Base-by-base conservation (phyloP, 2,888 invertebrate genomes). In the Microplitis manilae region DNA sequence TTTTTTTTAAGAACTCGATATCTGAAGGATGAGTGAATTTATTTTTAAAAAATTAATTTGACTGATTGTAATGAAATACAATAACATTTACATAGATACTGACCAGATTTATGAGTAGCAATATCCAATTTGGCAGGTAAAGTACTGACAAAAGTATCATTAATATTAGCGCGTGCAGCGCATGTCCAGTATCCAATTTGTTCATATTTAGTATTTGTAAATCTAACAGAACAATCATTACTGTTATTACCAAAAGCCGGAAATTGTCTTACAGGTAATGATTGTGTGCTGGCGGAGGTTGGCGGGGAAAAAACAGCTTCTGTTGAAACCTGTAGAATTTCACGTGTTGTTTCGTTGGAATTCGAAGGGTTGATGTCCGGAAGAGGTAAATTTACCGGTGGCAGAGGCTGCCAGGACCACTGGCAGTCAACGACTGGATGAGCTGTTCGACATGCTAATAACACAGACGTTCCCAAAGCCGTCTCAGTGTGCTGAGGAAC, bases 171-270 rank as follows among this genome's bases (percentile, higher is more conserved):
- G 79, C 89, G 83, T n/a, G 87, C 90, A 9, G 89, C 89, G 79
- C 90, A 90, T 65, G 85, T 87, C 90, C 90, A 90, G 76, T 88
- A 87, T 79, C 90, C 90, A 77, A 86, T 86, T 79, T 90, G 89
- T 77, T 90, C 89, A 79, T 88, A 84, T 81, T 87, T 86, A 68
- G 86, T 85, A 79, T 87, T 88, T 39, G 86, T 87, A 82, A 90
- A 89, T 80, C 88, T 83, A 38, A 90, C 89, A 73, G 89, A 90
- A 83, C 90, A 90, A 79, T 90, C 89, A 81, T 89, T 89, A 79
- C 87, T 88, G 77, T 86, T 85, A 80, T 88, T 89, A 50, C 90
- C 90, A 80, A 89, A 90, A 50, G 90, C 89, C 73, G 88, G 85
- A 82, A 90, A 90, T 77, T 85, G 84, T 76, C 86, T 85, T 41